These are phyloP conservation scores for Clinocottus analis DNA, from an alignment of 2,113 vertebrate species.

Conservation along the genomic window DNA sequence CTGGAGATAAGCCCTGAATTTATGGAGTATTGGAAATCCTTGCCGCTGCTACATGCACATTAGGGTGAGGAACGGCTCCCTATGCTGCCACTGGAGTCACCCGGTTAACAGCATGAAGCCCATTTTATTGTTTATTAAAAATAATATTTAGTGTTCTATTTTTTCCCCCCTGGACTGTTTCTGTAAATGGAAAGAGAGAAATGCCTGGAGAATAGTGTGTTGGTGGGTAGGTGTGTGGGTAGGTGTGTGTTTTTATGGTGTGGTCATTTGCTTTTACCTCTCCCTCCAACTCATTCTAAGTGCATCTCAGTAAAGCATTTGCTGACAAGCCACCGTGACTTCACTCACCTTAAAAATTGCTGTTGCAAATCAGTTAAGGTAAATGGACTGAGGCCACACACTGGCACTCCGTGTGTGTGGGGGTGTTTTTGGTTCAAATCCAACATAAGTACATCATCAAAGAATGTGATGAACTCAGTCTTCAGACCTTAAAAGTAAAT, in stretches of 20 bases:
- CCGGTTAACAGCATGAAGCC: slow-evolving; percentile 42
- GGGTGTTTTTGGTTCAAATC: slow-evolving; percentile 13
- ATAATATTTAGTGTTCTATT: slow-evolving; percentile 42
- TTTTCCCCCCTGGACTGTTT: slow-evolving; percentile 8
- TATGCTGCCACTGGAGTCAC: slow-evolving; percentile 39
- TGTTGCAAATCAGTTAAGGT: slow-evolving; percentile 34
- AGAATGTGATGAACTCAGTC: slow-evolving; percentile 3
- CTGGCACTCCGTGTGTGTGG: background rate
- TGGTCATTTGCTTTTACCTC: slow-evolving; percentile 36
- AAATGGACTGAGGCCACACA: slow-evolving; percentile 22
- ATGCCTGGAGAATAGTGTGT: background rate
- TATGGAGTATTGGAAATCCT: slow-evolving; percentile 79
- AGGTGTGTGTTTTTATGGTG: background rate
- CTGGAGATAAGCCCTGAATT: slow-evolving; percentile 79
- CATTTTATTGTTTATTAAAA: slow-evolving; percentile 57
- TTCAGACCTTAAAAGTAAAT: background rate
- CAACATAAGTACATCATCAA: slow-evolving; percentile 5
- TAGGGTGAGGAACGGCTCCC: slow-evolving; percentile 63
- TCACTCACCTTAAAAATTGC: slow-evolving; percentile 38
- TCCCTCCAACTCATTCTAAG: slow-evolving; percentile 36
- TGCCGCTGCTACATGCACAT: slow-evolving; percentile 76
- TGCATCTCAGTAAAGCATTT: slow-evolving; percentile 40
- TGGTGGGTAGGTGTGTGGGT: slow-evolving; percentile 1
- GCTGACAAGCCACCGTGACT: slow-evolving; percentile 35
- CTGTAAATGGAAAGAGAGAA: slow-evolving; percentile 32